Evolutionary conservation across 2,797 vertebrate species (phyloP).

Genomic region (Rhinichthys osculus): DNA sequence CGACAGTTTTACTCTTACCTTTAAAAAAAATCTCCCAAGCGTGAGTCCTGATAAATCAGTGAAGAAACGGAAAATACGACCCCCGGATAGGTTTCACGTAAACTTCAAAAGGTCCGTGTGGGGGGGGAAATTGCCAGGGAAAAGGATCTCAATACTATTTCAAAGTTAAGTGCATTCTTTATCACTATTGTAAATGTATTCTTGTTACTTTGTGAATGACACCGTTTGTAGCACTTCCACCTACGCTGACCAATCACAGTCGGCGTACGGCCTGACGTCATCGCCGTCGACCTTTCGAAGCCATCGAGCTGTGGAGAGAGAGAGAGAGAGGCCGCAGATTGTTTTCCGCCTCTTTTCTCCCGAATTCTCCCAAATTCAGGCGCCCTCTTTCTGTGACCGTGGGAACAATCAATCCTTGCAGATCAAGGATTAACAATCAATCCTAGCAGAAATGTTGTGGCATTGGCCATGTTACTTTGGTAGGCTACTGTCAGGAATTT

Average conservation of each 20-base stretch:
- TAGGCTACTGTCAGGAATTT: neutral
- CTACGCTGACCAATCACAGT: constrained; percentile 56
- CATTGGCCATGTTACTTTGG: neutral
- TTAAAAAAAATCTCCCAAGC: constrained; percentile 40
- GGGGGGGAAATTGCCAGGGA: neutral
- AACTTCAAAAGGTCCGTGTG: constrained; percentile 10
- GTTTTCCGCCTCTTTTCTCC: neutral
- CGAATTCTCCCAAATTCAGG: neutral
- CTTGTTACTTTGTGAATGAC: constrained; percentile 49
- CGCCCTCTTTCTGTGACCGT: constrained; percentile 53
- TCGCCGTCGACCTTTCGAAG: constrained; percentile 65
- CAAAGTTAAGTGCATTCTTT: constrained; percentile 31
- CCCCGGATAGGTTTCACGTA: neutral
- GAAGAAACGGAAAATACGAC: constrained; percentile 32
- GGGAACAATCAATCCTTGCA: neutral
- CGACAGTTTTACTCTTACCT: constrained; percentile 52
- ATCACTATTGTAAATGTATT: constrained; percentile 21
- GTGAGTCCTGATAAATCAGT: constrained; percentile 51
- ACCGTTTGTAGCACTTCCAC: constrained; percentile 51
- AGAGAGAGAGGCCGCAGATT: constrained; percentile 38
- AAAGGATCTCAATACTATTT: constrained; percentile 8
- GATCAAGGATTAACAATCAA: no score
- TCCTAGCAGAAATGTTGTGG: neutral
- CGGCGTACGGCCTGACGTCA: constrained; percentile 66
- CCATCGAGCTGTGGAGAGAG: constrained; percentile 53